phyloP scores from a whole-genome alignment of 2,797 vertebrate species.

The Babyrousa celebensis region DNA sequence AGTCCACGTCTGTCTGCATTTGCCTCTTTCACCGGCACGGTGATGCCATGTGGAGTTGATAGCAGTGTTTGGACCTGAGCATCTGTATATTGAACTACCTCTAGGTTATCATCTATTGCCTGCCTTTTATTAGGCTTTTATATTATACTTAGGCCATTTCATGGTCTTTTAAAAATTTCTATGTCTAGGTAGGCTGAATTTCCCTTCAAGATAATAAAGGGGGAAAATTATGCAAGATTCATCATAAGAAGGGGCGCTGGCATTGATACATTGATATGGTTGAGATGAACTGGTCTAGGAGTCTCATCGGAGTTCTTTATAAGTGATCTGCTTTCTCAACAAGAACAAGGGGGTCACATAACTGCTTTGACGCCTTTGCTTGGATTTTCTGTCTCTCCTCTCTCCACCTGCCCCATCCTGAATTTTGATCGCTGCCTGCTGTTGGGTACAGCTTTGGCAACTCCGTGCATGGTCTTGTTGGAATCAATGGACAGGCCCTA shows the following conservation, averaged over 20 bases:
- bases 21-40: fast-evolving
- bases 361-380: neutral
- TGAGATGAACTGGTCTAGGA: neutral
- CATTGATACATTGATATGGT: neutral
- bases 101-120: neutral
- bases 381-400: neutral
- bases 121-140: conserved; percentile 45
- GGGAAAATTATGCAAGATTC: neutral
- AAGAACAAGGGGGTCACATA: neutral
- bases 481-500: neutral
- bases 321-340: neutral
- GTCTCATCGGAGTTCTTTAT: neutral
- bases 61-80: neutral
- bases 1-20: neutral
- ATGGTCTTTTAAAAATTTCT: neutral
- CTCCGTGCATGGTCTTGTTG: neutral
- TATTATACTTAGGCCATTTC: neutral
- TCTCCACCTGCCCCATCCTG: too few species aligned
- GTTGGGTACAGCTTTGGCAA: neutral
- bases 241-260: neutral
- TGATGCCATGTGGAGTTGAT: fast-evolving
- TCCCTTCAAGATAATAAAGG: neutral
- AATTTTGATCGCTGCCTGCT: neutral
- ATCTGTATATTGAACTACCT: neutral
- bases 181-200: conserved; percentile 13